Percentiles rank a stretch among this genome's conserved stretches.
Evolutionary conservation across 1,140 invertebrate species (phyloP).

Genomic region (Bombus confusus): DNA sequence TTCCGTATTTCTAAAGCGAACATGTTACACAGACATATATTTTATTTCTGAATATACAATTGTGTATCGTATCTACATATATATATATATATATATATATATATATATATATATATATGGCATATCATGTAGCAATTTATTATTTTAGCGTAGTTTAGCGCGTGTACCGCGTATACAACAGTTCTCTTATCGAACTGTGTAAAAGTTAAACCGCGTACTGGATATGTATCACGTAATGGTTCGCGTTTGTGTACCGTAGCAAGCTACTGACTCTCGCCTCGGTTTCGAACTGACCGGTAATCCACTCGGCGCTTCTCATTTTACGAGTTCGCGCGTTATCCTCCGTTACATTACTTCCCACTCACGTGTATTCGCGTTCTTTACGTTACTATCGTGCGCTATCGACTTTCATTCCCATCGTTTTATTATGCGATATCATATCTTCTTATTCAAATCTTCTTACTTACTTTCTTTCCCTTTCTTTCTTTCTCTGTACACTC

Average conservation of each 20-base stretch:
- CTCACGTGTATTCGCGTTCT: background rate
- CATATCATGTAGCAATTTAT: background rate
- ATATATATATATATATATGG: background rate
- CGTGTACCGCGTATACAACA: background rate
- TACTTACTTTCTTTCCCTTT: too few species aligned
- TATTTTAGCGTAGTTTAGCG: background rate
- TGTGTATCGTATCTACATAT: background rate
- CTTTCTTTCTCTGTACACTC: too few species aligned
- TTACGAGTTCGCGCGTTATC: conserved; percentile 52
- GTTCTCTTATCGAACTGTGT: background rate
- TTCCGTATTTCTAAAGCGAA: background rate
- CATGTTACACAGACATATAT: background rate
- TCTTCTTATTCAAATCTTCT: too few species aligned
- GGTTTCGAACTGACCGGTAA: conserved; percentile 38
- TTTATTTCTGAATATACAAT: too few species aligned
- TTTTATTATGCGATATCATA: background rate
- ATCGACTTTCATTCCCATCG: conserved; percentile 20
- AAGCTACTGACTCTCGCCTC: conserved; percentile 60
- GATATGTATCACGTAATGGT: background rate
- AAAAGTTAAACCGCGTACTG: background rate
- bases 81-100: too few species aligned
- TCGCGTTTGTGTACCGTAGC: background rate
- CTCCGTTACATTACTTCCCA: conserved; percentile 44
- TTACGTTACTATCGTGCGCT: background rate
- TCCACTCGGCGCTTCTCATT: conserved; percentile 48